These are phyloP conservation scores for Crossocerus cetratus DNA, from an alignment of 2,888 invertebrate genomes.

Conservation along the genomic window DNA sequence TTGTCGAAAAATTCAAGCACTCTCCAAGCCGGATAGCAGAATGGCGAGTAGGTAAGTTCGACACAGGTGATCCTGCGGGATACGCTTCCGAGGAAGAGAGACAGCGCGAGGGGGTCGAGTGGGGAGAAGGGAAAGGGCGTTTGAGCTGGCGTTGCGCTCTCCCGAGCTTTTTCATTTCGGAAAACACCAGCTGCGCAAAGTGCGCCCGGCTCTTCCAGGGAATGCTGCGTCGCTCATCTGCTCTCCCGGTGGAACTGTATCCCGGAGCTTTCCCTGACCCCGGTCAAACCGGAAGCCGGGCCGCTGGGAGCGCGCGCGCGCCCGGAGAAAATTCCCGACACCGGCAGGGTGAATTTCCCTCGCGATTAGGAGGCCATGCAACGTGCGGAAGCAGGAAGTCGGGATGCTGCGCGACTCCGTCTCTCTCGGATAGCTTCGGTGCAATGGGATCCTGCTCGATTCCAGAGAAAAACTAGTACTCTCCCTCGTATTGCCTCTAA, in stretches of 20 bases:
- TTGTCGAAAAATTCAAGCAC: constrained; percentile 67
- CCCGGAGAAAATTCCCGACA: constrained; percentile 64
- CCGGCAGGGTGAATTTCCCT: constrained; percentile 68
- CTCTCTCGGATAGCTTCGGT: constrained; percentile 26
- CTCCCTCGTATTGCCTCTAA: too few relatives aligned
- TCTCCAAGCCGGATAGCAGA: constrained; percentile 60
- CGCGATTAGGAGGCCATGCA: constrained; percentile 65
- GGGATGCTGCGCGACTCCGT: constrained; percentile 29
- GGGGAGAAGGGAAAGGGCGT: too few relatives aligned
- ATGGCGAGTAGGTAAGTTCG: constrained; percentile 37
- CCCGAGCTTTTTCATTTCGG: constrained; percentile 32
- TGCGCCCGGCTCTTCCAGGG: constrained; percentile 45
- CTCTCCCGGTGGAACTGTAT: constrained; percentile 44
- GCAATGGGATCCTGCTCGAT: constrained; percentile 32
- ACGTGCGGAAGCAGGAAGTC: constrained; percentile 36
- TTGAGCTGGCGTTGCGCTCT: too few relatives aligned
- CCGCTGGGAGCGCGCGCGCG: constrained; percentile 25
- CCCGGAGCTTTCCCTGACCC: constrained; percentile 54
- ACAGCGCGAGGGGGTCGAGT: too few relatives aligned
- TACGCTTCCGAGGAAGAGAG: constrained; percentile 12
- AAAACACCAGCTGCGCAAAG: constrained; percentile 41
- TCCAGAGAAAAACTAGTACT: not conserved
- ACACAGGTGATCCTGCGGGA: constrained; percentile 46
- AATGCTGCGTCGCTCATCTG: constrained; percentile 53
- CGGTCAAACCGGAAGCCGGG: constrained; percentile 41